Percentiles rank a stretch among this genome's conserved stretches.
Evolutionary conservation across 2,888 invertebrate genomes (phyloP).

Genomic region (Cotesia congregata): DNA sequence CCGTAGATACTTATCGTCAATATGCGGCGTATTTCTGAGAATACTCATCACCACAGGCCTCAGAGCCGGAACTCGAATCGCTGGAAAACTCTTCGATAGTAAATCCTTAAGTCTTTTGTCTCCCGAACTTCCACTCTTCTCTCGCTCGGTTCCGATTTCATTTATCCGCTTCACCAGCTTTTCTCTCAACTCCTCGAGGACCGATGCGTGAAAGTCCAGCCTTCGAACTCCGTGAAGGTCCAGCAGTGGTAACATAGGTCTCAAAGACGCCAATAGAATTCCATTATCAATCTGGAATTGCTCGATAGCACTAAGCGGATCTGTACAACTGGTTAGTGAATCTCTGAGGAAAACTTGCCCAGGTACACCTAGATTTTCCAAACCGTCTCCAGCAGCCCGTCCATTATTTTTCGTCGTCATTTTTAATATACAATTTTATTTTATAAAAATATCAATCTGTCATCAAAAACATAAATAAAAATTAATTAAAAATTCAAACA

Average conservation of each 20-base stretch:
- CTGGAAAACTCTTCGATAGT: conserved; percentile 92
- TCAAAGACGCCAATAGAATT: conserved; percentile 89
- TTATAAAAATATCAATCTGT: neutral
- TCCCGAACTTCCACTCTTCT: conserved; percentile 79
- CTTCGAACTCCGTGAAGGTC: conserved; percentile 95
- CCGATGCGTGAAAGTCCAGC: conserved; percentile 94
- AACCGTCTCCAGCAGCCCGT: conserved; percentile 73
- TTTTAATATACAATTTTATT: neutral
- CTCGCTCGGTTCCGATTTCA: conserved; percentile 78
- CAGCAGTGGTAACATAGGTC: conserved; percentile 94
- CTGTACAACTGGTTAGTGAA: conserved; percentile 94
- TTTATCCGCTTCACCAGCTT: conserved; percentile 79
- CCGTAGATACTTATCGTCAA: conserved; percentile 89
- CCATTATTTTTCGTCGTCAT: conserved; percentile 57
- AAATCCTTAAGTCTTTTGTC: conserved; percentile 92
- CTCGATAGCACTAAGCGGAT: conserved; percentile 97
- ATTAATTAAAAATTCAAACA: neutral
- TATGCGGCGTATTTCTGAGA: conserved; percentile 90
- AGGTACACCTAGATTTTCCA: conserved; percentile 89
- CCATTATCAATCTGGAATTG: conserved; percentile 97
- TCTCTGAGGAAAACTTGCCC: conserved; percentile 89
- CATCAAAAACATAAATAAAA: neutral
- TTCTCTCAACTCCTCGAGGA: conserved; percentile 82
- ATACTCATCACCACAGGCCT: conserved; percentile 96
- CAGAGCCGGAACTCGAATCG: conserved; percentile 90